phyloP scores from a whole-genome alignment of 2,888 invertebrate genomes.

The Torymus aiolomorphi region DNA sequence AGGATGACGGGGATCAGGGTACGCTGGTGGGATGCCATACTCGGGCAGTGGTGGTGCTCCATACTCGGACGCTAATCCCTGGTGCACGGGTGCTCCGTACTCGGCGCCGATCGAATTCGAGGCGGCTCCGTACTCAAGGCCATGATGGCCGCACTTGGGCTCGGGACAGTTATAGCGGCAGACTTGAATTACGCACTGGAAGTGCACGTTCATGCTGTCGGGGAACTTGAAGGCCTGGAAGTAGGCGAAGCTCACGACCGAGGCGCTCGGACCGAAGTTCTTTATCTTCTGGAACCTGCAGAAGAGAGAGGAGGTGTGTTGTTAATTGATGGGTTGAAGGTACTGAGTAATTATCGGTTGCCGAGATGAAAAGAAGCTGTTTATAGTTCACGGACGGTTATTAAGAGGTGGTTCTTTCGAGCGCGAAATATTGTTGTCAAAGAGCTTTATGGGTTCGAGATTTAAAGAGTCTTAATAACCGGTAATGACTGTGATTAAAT shows the following conservation, averaged over 20 bases:
- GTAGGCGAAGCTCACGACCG: slow-evolving; percentile 95
- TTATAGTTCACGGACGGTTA: too few species aligned
- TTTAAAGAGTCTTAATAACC: too few species aligned
- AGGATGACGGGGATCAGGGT: slow-evolving; percentile 91
- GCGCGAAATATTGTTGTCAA: too few species aligned
- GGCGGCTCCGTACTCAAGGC: slow-evolving; percentile 75
- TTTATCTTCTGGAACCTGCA: slow-evolving; percentile 94
- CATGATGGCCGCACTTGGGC: slow-evolving; percentile 86
- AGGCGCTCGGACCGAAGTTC: slow-evolving; percentile 95
- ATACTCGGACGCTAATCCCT: slow-evolving; percentile 81
- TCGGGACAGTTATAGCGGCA: slow-evolving; percentile 95
- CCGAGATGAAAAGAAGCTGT: too few species aligned
- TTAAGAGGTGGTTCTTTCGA: too few species aligned
- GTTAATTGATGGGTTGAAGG: too few species aligned
- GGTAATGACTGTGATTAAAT: too few species aligned
- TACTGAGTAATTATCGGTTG: too few species aligned
- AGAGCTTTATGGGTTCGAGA: too few species aligned
- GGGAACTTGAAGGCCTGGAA: slow-evolving; percentile 98
- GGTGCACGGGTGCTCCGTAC: slow-evolving; percentile 81
- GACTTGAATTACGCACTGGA: slow-evolving; percentile 97
- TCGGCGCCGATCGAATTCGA: slow-evolving; percentile 78
- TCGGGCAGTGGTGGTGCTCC: slow-evolving; percentile 83
- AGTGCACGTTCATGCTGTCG: slow-evolving; percentile 97
- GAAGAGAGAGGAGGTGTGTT: not conserved
- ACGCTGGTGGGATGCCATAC: slow-evolving; percentile 87